Percentiles rank a stretch among this genome's conserved stretches.
Evolutionary conservation across 2,113 vertebrate genomes (phyloP).

Genomic region (Microtus richardsoni): DNA sequence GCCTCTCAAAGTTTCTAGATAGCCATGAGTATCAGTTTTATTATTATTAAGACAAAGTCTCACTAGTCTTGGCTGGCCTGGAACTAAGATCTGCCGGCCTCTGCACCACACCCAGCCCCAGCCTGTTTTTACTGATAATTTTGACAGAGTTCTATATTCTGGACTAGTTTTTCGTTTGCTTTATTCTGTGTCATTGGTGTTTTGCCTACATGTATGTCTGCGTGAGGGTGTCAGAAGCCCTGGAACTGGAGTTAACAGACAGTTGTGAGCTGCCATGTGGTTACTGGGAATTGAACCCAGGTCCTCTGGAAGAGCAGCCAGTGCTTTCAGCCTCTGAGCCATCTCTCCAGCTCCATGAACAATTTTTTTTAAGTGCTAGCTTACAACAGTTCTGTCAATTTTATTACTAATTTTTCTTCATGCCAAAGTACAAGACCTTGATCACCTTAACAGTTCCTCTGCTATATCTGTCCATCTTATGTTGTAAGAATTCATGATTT

Average conservation of each 20-base stretch:
- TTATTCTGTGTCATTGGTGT: neutral
- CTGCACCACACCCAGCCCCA: neutral
- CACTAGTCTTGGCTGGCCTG: neutral
- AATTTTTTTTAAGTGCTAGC: neutral
- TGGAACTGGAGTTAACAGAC: neutral
- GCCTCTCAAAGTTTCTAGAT: conserved; percentile 29
- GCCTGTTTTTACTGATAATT: conserved; percentile 37
- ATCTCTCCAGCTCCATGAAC: neutral
- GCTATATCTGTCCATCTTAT: neutral
- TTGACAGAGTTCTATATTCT: conserved; percentile 33
- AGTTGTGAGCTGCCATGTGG: neutral
- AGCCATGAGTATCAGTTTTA: neutral
- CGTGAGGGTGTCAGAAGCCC: neutral
- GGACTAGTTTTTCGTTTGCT: neutral
- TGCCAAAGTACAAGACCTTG: conserved; percentile 34
- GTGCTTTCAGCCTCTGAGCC: neutral
- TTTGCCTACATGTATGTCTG: neutral
- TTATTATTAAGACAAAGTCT: neutral
- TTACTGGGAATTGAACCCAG: neutral
- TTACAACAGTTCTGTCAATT: conserved; percentile 8
- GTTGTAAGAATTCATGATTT: conserved; percentile 9
- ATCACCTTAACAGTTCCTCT: conserved; percentile 29
- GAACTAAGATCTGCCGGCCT: neutral
- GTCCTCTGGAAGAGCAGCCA: neutral
- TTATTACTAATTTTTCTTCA: conserved; percentile 22